A percentile compares a stretch with the other conserved stretches of the same genome.
Evolutionary conservation across 2,888 invertebrate species (phyloP).

Genomic region (Acronicta psi): DNA sequence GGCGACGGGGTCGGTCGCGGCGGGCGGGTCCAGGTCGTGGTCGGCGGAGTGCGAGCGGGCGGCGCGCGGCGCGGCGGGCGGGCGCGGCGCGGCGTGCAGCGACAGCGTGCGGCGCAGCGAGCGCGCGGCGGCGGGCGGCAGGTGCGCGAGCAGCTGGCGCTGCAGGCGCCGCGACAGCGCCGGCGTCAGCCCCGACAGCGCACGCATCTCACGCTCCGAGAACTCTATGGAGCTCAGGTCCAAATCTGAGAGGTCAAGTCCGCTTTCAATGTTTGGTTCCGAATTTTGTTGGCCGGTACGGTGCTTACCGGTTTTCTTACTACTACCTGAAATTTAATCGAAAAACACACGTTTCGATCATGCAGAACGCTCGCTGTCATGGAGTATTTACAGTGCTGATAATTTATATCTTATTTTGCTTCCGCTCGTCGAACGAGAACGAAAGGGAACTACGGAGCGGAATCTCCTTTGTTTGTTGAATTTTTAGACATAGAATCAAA

Average conservation of each 20-base stretch:
- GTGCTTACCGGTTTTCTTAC: slow-evolving; percentile 80
- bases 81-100: slow-evolving; percentile 73
- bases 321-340: slow-evolving; percentile 86
- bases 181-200: slow-evolving; percentile 92
- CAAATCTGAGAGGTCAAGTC: slow-evolving; percentile 90
- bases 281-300: slow-evolving; percentile 65
- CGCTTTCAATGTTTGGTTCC: slow-evolving; percentile 68
- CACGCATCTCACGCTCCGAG: slow-evolving; percentile 91
- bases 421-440: slow-evolving; percentile 43
- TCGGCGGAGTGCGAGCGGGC: slow-evolving; percentile 73
- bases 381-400: slow-evolving; percentile 82
- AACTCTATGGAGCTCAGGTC: slow-evolving; percentile 91
- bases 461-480: slow-evolving; percentile 28
- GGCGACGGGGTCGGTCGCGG: slow-evolving; percentile 42
- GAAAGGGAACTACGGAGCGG: slow-evolving; percentile 41
- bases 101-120: slow-evolving; percentile 91
- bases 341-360: slow-evolving; percentile 89
- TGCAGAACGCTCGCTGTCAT: slow-evolving; percentile 86
- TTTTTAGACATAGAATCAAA: slow-evolving; percentile 27
- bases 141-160: slow-evolving; percentile 91
- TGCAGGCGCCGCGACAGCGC: slow-evolving; percentile 92
- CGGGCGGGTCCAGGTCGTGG: slow-evolving; percentile 27
- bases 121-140: slow-evolving; percentile 92
- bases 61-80: slow-evolving; percentile 46
- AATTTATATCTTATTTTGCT: slow-evolving; percentile 37